phyloP scores from a whole-genome alignment of 1,140 invertebrate species.

The Phortica variegata region DNA sequence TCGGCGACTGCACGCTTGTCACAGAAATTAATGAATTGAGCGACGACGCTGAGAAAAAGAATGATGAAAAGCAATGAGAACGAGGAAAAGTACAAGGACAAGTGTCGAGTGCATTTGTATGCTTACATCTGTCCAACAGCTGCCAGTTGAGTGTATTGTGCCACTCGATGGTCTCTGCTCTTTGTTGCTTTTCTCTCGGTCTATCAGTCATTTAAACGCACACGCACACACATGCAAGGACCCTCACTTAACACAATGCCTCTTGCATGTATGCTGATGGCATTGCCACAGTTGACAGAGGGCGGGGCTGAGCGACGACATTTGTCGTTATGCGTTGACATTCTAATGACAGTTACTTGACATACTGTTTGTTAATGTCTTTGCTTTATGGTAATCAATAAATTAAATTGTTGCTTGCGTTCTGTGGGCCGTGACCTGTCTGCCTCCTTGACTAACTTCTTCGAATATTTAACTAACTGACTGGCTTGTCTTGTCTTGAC shows the following conservation, averaged over 20 bases:
- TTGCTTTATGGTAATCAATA: constrained; percentile 36
- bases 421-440: too few relatives aligned
- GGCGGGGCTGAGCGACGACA: not conserved
- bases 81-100: not conserved
- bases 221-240: too few relatives aligned
- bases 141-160: too few relatives aligned
- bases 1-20: constrained; percentile 11
- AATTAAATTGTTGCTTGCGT: constrained; percentile 24
- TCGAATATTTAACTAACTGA: too few relatives aligned
- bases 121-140: too few relatives aligned
- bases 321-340: constrained; percentile 29
- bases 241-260: too few relatives aligned
- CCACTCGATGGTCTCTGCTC: too few relatives aligned
- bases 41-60: constrained; percentile 2
- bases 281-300: constrained; percentile 21
- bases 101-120: too few relatives aligned
- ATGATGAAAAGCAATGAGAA: not conserved
- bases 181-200: too few relatives aligned
- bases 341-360: constrained; percentile 45
- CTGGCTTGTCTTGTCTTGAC: too few relatives aligned
- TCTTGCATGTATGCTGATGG: constrained; percentile 5
- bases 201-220: constrained; percentile 18
- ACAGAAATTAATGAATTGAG: constrained; percentile 41
- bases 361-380: constrained; percentile 37
- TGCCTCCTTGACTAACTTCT: too few relatives aligned